A percentile compares a stretch with the other conserved stretches of the same genome.
phyloP scores from a whole-genome alignment of 2,113 vertebrate species.

The Atlantisia rogersi region DNA sequence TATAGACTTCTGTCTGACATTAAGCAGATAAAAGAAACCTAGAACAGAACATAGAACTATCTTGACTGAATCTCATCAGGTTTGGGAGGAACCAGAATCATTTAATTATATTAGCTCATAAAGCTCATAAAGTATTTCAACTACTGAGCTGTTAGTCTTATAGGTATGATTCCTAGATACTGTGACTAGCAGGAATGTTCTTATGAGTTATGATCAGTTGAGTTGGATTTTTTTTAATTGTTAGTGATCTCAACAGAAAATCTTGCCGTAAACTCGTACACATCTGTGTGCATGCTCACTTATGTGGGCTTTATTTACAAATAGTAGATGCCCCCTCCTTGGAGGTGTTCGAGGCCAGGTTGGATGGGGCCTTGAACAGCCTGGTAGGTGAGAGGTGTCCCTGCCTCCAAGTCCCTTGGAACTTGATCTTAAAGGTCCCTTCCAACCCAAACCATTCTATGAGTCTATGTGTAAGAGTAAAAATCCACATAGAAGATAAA shows the following conservation, averaged over 20 bases:
- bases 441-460: no score
- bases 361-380: no score
- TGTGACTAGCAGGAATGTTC: background rate
- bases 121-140: background rate
- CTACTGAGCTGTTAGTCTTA: background rate
- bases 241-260: background rate
- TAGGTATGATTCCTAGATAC: background rate
- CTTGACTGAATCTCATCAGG: background rate
- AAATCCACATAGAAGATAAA: background rate
- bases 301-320: background rate
- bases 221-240: background rate
- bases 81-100: background rate
- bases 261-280: background rate
- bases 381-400: no score
- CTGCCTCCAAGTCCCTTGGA: no score
- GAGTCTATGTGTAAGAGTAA: background rate
- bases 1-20: background rate
- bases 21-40: background rate
- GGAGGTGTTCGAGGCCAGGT: no score
- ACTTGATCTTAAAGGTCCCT: no score
- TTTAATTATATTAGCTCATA: background rate
- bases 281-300: background rate
- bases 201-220: background rate
- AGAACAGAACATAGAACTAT: background rate
- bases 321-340: background rate